Base-by-base conservation (phyloP, 2,888 invertebrate species). In the Oscheius onirici region DNA sequence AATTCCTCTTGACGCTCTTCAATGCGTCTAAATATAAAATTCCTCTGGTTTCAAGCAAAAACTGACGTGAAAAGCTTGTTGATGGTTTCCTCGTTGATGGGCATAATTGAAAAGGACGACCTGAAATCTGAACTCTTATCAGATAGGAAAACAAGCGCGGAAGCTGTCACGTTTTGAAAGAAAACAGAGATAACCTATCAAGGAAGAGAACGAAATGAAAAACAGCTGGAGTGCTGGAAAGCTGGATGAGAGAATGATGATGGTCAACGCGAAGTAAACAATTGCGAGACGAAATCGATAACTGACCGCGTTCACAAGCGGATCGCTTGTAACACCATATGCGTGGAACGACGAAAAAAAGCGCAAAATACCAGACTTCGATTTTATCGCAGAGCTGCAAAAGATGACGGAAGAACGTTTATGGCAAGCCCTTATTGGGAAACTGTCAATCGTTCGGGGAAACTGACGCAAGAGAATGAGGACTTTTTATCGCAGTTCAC, bases 1-100 rank as follows among this genome's bases (percentile, higher is more conserved):
- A 93, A 97, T 67, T 91, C 90, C 2, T 89, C 88, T 86, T 92
- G 92, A 88, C 95, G 92, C 58, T 91, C 89, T 86, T 96, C 95
- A 73, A 97, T 92, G 85, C 92, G 91, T 54, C 93, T 94, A 81
- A 60, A 84, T 24, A 6, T 15, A 24, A 5, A 24, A 40, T 28
- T 26, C 20, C 15, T 10, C 13, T 40, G 15, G 20, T 8, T 15
- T 15, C 17, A 20, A 34, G 20, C 15, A 13, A 8, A 58, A 58
- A 58, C 58, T 5, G 40, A 24, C 54, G 17, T 24, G 22, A 66
- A 66, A 54, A 66, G n/a, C 66, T 66, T 51, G 22, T 26, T 28
- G 24, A 51, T 26, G 13, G n/a, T 20, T 8, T 40, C 66, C 20
- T 66, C 66, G 41, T 24, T 20, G 11, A 54, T 11, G 10, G 66